Evolutionary conservation across 2,797 vertebrate genomes (phyloP), one percentile per base, ranked within the genome.

Genomic region (Eutrigla gurnardus): DNA sequence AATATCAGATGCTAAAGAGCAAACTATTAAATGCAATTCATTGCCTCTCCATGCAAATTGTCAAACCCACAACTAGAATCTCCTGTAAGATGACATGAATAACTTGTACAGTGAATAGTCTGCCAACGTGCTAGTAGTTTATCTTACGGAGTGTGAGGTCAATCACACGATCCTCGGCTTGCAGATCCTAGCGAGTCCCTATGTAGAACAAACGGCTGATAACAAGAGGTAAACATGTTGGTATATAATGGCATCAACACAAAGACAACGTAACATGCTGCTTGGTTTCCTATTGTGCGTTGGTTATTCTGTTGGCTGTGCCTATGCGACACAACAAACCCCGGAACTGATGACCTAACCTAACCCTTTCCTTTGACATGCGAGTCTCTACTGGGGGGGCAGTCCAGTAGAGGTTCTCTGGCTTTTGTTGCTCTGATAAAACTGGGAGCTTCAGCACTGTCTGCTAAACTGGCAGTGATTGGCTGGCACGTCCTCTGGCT

Each of bases 291-390:
- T 63, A 67, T 76, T 43, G 65, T 25, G 77, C 81, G 67, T 67
- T 78, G 68, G 67, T 70, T 42, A 60, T 52, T 60, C 67, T 64
- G 50, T 73, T 54, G 66, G 47, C 70, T 54, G 67, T 55, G 60
- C 65, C 65, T 49, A 50, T 70, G 75, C 76, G 42, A 39, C 43
- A 63, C 70, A 59, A 42, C 49, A 70, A 78, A 45, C 77, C 75
- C 70, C 14, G 59, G 82, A 70, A 68, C 82, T 77, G 76, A 82
- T 80, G 74, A 74, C 65, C 81, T 82, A 75, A 85, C 75, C 18
- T 53, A 73, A 83, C 62, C 75, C 63, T 70, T 61, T 73, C 65
- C 65, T 86, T 52, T 88, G 86, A 90, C 73, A 58, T 9, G 73
- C 62, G 70, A 2, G 0, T 65, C 67, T 78, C 74, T 84, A 65